Evolutionary conservation across 2,888 invertebrate species (phyloP), one percentile per base, ranked within the genome.

Genomic region (Agriopis aurantiaria): DNA sequence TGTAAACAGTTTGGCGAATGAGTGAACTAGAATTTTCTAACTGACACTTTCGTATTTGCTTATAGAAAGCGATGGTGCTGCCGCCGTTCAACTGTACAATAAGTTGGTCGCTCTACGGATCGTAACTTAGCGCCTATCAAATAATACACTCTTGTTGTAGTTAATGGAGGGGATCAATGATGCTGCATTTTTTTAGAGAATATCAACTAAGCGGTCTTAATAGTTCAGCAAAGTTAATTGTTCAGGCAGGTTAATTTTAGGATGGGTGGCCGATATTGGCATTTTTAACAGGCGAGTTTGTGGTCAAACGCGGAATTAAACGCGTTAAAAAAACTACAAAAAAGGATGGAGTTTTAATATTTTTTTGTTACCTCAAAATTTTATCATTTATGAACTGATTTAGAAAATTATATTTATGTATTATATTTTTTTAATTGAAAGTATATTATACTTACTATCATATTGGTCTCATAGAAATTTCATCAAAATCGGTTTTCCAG

Each of bases 71-170:
- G 58, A 58, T n/a, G 7, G 58, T 58, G 33, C 46, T 46, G 9
- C 17, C 45, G 12, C 8, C 8, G 8, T 12, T 8, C 3, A 23
- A 23, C 14, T 57, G 6, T 10, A 57, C 3, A 9, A 17, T 17
- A 45, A 58, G 11, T 46, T 46, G 45, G 12, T 40, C 9, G 23
- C 2, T 8, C 3, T 23, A 52, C 14, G 62, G 52, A 23, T 46
- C 48, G 58, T 64, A 64, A 64, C 12, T 68, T 46, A 59, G 61
- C 23, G 17, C 62, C 49, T 62, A 63, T 70, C 55, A 48, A 56
- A 68, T 62, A 43, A 68, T 45, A 58, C 40, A 51, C 60, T 45
- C 68, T 68, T 48, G 43, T 56, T 46, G 33, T 52, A 49, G 49
- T 55, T 66, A 65, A 63, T 72, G 52, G 12, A 43, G 46, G 59